Base-by-base conservation (phyloP, 2,797 vertebrate species). In the Oceanodroma leucorhoa region DNA sequence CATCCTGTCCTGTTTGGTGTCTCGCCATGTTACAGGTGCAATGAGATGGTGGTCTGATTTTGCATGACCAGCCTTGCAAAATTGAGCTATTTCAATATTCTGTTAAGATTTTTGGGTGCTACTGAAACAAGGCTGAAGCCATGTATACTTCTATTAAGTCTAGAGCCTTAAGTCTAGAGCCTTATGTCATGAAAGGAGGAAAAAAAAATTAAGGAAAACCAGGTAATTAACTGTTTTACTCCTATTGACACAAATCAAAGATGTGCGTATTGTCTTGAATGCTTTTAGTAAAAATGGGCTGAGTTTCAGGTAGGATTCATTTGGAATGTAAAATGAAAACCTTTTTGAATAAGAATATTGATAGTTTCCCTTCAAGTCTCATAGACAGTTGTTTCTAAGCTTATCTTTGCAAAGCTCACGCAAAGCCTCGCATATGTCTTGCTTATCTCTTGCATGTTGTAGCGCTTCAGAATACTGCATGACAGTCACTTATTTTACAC, bases 341-440 rank as follows among this genome's bases (percentile, higher is more conserved):
- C 14, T 41, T 83, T 82, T 54, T 53, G 41, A 38, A 27, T 60
- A 50, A 26, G 41, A 73, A 50, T 53, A 58, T 61, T 71, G 87
- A 34, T 87, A 40, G 43, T 60, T 92, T 43, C 61, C n/a, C 48
- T 61, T 40, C 65, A 72, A 38, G 38, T 64, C 79, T 78, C 67
- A 9, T 6, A 62, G 78, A 12, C 41, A 76, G 73, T 8, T 45
- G 76, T 62, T 93, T 48, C 46, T 48, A 19, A 70, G 89, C 72
- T 93, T 85, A 87, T 97, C 89, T 93, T 78, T 78, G 53, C 69
- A n/a, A 51, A 78, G 94, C 75, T 87, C 72, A 21, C 72, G 82
- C 87, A 76, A 91, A 94, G 76, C 84, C 87, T 50, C 12, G 48
- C 38, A 41, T 80, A n/a, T 30, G 54, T 76, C 72, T 72, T 71